Evolutionary conservation across 2,113 vertebrate genomes (phyloP).

Genomic region (Hydrochoerus hydrochaeris): DNA sequence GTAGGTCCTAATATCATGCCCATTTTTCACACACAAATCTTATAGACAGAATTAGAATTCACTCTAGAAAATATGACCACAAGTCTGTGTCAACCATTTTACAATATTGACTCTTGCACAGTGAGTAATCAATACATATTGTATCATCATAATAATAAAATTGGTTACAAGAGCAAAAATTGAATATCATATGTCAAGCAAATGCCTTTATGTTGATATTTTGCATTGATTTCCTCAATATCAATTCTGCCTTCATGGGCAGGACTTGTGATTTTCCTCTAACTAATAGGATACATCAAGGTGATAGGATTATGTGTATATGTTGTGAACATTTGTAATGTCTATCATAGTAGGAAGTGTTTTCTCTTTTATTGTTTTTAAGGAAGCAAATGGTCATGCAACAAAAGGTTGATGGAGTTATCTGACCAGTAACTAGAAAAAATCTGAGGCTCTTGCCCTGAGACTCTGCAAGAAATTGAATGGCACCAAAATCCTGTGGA

Average conservation of each 20-base stretch:
- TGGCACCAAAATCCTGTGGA: not conserved
- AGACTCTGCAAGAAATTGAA: not conserved
- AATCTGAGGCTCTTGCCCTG: not conserved
- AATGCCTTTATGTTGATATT: not conserved
- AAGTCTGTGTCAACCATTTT: not conserved
- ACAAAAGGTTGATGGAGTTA: not conserved
- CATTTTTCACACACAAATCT: not conserved
- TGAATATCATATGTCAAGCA: not conserved
- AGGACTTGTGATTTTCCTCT: not conserved
- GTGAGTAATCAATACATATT: not conserved
- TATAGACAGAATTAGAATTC: slow-evolving; percentile 23
- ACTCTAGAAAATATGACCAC: not conserved
- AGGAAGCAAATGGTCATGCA: not conserved
- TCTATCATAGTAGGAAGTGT: not conserved
- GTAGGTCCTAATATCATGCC: not conserved
- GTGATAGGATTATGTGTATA: not conserved
- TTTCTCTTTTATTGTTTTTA: not conserved
- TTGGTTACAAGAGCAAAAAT: not conserved
- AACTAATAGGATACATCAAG: not conserved
- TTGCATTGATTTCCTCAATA: not conserved
- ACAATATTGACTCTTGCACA: not conserved
- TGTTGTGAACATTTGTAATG: not conserved
- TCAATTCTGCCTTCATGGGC: not conserved
- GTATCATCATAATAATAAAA: not conserved
- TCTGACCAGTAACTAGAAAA: not conserved